These are phyloP conservation scores for Atta texana DNA, from an alignment of 1,140 invertebrate genomes.

Conservation along the genomic window DNA sequence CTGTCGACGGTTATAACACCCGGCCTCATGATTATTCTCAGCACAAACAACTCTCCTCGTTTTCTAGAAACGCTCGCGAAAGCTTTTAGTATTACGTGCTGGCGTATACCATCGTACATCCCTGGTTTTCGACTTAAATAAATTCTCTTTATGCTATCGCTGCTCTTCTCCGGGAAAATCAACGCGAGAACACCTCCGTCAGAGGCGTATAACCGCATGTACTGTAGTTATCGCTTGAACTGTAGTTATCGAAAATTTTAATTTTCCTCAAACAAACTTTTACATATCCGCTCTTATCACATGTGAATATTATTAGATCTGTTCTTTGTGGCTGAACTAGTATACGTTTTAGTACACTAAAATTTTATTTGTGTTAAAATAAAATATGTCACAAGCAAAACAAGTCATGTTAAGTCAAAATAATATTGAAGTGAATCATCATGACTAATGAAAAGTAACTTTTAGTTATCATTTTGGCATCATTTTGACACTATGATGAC, in stretches of 20 bases:
- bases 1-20: conserved; percentile 30
- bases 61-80: conserved; percentile 20
- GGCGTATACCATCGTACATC: neutral
- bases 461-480: too few species aligned
- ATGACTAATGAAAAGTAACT: too few species aligned
- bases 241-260: neutral
- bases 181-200: conserved; percentile 51
- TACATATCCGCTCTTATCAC: neutral
- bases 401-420: too few species aligned
- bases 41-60: conserved; percentile 30
- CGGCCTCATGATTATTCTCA: conserved; percentile 46
- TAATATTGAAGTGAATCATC: too few species aligned
- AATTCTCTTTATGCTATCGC: conserved; percentile 47
- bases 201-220: conserved; percentile 11
- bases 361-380: too few species aligned
- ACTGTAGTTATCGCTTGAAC: too few species aligned
- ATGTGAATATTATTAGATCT: neutral
- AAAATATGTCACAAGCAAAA: too few species aligned
- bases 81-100: conserved; percentile 40
- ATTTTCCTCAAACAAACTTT: neutral
- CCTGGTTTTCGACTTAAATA: conserved; percentile 42
- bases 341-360: too few species aligned
- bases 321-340: too few species aligned
- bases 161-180: conserved; percentile 38
- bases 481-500: too few species aligned